Base-by-base conservation (phyloP, 2,888 invertebrate species). In the Eupithecia subumbrata region DNA sequence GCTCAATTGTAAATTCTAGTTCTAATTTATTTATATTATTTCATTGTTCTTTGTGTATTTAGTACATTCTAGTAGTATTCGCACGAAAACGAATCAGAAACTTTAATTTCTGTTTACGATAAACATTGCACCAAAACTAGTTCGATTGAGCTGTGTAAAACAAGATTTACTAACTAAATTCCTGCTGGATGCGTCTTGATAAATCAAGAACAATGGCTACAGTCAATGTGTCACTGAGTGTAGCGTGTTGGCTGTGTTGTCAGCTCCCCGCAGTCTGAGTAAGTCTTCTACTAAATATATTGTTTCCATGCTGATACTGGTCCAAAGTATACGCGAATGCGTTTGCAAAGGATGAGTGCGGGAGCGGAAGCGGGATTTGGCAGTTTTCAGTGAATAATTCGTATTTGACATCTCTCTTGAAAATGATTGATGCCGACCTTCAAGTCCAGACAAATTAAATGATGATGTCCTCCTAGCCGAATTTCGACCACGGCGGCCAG, bases 201-300 rank as follows among this genome's bases (percentile, higher is more conserved):
- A n/a, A 40, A 67, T 67, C 67, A 70, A 64, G 69, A 60, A 56
- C 75, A 85, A 80, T 83, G 86, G 75, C 76, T 52, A 80, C 80
- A 66, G 18, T 70, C 69, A 68, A 40, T 48, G 52, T 75, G 67
- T 75, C 78, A 82, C 79, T 81, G 84, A 82, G 84, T 82, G 82
- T 82, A 78, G 60, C 60, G 74, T 70, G 86, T 80, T 87, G 84
- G 86, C 68, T 79, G 78, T 80, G 86, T 82, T 88, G 90, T 90
- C 89, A 87, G 86, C 84, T 78, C 77, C 79, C 85, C 85, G 84
- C 84, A 86, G 84, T 68, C 64, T 71, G 88, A 90, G 87, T 89
- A 87, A 89, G 90, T 87, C 86, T 82, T 89, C 88, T 84, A 79
- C 80, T 85, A 84, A 85, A 89, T 86, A 83, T 84, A 86, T 82